phyloP scores from a whole-genome alignment of 2,888 invertebrate genomes.

The Nomada fucata region DNA sequence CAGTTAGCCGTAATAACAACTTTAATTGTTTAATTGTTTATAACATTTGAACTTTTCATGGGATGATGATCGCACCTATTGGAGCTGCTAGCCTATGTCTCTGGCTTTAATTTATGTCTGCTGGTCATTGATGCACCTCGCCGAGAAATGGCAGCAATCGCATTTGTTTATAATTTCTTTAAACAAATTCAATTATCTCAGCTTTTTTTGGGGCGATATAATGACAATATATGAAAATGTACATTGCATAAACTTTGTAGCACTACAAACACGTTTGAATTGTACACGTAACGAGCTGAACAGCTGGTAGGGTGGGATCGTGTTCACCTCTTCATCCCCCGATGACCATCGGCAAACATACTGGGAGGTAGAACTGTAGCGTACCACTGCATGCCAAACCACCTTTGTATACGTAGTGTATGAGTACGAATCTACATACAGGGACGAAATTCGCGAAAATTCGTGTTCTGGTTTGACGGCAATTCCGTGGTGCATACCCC shows the following conservation, averaged over 20 bases:
- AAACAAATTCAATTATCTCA: neutral
- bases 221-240: too few species aligned
- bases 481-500: neutral
- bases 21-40: too few species aligned
- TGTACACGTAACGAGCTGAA: constrained; percentile 38
- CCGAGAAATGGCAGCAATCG: too few species aligned
- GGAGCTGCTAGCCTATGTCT: too few species aligned
- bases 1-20: too few species aligned
- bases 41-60: too few species aligned
- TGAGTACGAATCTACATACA: constrained; percentile 52
- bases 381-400: constrained; percentile 73
- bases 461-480: constrained; percentile 6
- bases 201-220: constrained; percentile 25
- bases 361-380: constrained; percentile 74
- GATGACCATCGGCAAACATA: constrained; percentile 77
- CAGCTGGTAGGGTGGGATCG: constrained; percentile 67
- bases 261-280: constrained; percentile 24
- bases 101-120: too few species aligned
- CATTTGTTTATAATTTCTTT: too few species aligned
- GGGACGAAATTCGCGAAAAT: constrained; percentile 54
- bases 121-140: too few species aligned
- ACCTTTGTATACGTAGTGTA: constrained; percentile 61
- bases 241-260: too few species aligned
- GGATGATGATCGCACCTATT: too few species aligned
- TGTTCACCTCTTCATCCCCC: constrained; percentile 76